These are phyloP conservation scores for Campoplex capitator DNA, from an alignment of 2,888 invertebrate species.

Conservation along the genomic window DNA sequence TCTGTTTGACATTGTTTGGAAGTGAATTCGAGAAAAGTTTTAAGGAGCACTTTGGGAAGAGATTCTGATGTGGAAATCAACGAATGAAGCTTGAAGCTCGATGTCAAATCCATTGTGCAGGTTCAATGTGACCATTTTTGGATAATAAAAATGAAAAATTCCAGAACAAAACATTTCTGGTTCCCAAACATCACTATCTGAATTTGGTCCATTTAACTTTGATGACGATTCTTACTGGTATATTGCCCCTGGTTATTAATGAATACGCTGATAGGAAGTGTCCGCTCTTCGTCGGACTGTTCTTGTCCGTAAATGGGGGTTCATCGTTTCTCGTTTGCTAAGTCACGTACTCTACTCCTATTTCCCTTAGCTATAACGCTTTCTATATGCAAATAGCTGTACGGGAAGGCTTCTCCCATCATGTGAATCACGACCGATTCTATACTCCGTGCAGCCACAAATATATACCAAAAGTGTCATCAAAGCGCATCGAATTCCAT, in stretches of 20 bases:
- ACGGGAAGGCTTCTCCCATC: constrained; percentile 74
- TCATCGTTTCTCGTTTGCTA: constrained; percentile 67
- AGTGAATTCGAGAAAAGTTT: not conserved
- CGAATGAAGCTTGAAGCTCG: not conserved
- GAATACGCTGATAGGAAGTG: constrained; percentile 82
- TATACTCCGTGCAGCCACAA: constrained; percentile 67
- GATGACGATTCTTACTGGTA: constrained; percentile 72
- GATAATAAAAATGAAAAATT: constrained; percentile 61
- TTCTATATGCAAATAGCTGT: constrained; percentile 84
- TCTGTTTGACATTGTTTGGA: not conserved
- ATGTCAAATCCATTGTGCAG: not conserved
- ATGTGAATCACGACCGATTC: constrained; percentile 70
- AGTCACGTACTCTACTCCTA: constrained; percentile 84
- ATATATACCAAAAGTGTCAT: constrained; percentile 44
- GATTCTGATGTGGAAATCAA: not conserved
- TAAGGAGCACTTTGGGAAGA: not conserved
- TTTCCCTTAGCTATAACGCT: constrained; percentile 84
- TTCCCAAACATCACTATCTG: constrained; percentile 73
- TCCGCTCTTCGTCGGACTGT: constrained; percentile 76
- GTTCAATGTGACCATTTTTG: constrained; percentile 4
- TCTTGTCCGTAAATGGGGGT: constrained; percentile 62
- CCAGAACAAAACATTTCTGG: constrained; percentile 66
- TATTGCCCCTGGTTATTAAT: constrained; percentile 79
- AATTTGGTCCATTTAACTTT: constrained; percentile 78
- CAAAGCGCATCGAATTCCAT: not conserved